Base-by-base conservation (phyloP, 2,113 vertebrate species). In the Nycticorax nycticorax region DNA sequence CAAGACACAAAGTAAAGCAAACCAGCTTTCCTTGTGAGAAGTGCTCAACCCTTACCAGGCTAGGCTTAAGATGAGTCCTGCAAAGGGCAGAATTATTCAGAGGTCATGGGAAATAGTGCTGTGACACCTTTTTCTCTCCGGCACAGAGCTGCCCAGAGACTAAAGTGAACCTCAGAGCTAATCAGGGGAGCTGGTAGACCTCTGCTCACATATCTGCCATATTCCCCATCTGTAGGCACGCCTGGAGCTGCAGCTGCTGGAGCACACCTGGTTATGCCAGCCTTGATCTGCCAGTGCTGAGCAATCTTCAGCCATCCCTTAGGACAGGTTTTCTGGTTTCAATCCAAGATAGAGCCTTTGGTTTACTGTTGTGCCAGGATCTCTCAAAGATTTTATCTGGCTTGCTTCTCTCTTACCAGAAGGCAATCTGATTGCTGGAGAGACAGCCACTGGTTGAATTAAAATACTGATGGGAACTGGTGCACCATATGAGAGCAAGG, bases 401-500 rank as follows among this genome's bases (percentile, higher is more conserved):
- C 14, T 53, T 59, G 14, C 19, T 73, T 85, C 27, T 27, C 24
- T 75, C 24, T 35, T 45, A 50, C 0, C 5, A 52, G 35, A 78
- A 2, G 63, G 9, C 6, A 64, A 32, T 27, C 16, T 84, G 24
- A 28, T 24, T 72, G 19, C 67, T 76, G 35, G 22, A 84, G 7
- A 83, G 56, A 77, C 13, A 76, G 76, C 8, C 72, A 68, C 39
- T 19, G 18, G 14, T 11, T 2, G 1, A 85, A 37, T 41, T 28
- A 82, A 85, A 85, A 71, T 4, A 9, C 5, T 0, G 0, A 22
- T 33, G 27, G 53, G 33, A 84, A 52, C 32, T n/a, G 11, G 17
- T 1, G 0, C 8, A 47, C 19, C 17, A 5, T 55, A 28, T 2
- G 3, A 83, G 59, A 56, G 3, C 1, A 4, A 23, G 20, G 5